phyloP scores from a whole-genome alignment of 2,113 vertebrate genomes.

The Seriola dumerili region DNA sequence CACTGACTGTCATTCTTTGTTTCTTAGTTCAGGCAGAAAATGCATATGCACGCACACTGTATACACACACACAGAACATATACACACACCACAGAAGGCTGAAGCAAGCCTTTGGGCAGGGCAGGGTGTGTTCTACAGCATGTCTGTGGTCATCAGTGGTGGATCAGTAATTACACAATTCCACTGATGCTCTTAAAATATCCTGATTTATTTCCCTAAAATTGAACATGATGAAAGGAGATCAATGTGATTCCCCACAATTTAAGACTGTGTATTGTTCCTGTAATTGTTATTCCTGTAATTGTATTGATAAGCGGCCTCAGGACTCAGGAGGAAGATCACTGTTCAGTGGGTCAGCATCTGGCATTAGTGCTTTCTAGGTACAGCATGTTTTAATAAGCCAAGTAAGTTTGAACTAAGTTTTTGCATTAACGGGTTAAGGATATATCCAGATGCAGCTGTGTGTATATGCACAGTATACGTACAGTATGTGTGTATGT shows the following conservation, averaged over 20 bases:
- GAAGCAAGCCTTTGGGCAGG: conserved; percentile 58
- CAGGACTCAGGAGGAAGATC: background rate
- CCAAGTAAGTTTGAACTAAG: conserved; percentile 3
- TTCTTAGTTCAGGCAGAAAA: conserved; percentile 9
- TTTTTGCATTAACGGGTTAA: conserved; percentile 10
- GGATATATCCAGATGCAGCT: conserved; percentile 36
- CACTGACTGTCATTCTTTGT: conserved; percentile 19
- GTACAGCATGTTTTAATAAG: background rate
- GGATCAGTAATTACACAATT: conserved; percentile 66
- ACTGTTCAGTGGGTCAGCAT: background rate
- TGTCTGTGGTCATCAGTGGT: conserved; percentile 70
- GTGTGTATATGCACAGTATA: conserved; percentile 2
- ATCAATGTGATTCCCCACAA: background rate
- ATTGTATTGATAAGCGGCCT: background rate
- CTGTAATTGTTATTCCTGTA: background rate
- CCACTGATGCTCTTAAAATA: conserved; percentile 56
- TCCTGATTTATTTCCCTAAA: conserved; percentile 54
- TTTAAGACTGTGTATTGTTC: conserved; percentile 1
- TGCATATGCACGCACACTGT: background rate
- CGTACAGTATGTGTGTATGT: conserved; percentile 2
- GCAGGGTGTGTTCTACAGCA: conserved; percentile 69
- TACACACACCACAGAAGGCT: conserved; percentile 34
- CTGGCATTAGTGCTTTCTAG: too few species aligned
- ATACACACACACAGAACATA: background rate
- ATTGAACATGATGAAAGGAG: conserved; percentile 42